These are phyloP conservation scores for Phainopepla nitens DNA, from an alignment of 2,113 vertebrate genomes.

Conservation along the genomic window DNA sequence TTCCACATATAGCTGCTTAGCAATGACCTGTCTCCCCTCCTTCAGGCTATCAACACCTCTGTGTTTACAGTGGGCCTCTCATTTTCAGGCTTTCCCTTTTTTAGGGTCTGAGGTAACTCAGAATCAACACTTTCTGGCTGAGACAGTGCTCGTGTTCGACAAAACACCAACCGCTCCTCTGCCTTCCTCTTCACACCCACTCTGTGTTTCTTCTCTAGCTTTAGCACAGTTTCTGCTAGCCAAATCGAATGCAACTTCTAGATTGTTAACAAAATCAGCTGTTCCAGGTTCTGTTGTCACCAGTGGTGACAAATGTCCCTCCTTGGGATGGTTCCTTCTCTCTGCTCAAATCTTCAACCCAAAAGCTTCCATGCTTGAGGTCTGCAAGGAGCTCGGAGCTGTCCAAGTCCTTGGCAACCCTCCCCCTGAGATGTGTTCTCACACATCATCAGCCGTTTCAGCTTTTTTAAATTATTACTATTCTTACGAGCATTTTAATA, in stretches of 20 bases:
- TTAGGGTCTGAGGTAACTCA: background rate
- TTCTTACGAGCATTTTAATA: background rate
- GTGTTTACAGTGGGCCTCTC: background rate
- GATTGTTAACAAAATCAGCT: slow-evolving; percentile 20
- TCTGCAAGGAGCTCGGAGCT: background rate
- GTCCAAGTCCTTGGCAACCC: background rate
- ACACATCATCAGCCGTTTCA: background rate
- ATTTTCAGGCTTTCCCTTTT: slow-evolving; percentile 17
- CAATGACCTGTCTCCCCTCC: background rate
- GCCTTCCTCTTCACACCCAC: slow-evolving; percentile 21
- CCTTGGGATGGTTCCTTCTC: background rate
- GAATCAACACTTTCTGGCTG: background rate
- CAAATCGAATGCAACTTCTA: background rate
- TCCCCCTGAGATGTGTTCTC: background rate
- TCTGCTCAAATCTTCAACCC: background rate
- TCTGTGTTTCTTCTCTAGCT: slow-evolving; percentile 7
- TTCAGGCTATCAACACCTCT: background rate
- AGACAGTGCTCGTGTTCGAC: background rate
- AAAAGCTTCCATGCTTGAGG: background rate
- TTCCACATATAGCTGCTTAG: background rate
- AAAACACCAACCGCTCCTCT: background rate
- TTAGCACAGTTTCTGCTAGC: background rate
- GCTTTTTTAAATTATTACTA: background rate
- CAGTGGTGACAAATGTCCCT: background rate
- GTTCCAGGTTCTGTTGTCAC: background rate